Conservation (phyloP, 2,797 vertebrate genomes). For the Chaunax sp. region DNA sequence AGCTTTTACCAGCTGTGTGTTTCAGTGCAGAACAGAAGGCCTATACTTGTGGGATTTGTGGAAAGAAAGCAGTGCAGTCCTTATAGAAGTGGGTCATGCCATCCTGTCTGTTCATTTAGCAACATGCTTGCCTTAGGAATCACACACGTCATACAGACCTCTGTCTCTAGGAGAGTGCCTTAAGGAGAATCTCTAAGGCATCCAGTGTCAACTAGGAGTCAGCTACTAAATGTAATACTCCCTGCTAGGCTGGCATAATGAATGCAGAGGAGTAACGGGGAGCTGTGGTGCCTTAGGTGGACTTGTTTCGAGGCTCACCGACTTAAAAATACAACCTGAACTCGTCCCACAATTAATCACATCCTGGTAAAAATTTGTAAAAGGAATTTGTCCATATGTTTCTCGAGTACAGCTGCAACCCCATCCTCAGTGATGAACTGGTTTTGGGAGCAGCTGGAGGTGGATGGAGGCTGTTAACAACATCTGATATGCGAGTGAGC, state of each 20-base stretch:
- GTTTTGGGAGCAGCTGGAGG: constrained; percentile 22
- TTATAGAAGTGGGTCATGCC: constrained; percentile 74
- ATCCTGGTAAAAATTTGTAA: constrained; percentile 56
- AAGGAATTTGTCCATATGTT: constrained; percentile 49
- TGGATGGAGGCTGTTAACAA: constrained; percentile 21
- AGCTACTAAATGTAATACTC: constrained; percentile 69
- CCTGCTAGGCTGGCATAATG: constrained; percentile 71
- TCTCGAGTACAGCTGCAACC: constrained; percentile 40
- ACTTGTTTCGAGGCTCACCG: constrained; percentile 68
- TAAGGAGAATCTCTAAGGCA: constrained; percentile 72
- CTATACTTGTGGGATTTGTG: constrained; percentile 56
- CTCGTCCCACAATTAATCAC: constrained; percentile 73
- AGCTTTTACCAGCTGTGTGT: constrained; percentile 19
- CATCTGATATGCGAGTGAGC: constrained; percentile 26
- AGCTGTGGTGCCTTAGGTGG: constrained; percentile 59
- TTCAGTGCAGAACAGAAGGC: constrained; percentile 32
- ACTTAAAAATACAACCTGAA: constrained; percentile 72
- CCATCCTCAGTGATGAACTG: constrained; percentile 7
- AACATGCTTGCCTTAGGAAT: constrained; percentile 68
- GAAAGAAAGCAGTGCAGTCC: constrained; percentile 46
- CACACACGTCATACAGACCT: constrained; percentile 71
- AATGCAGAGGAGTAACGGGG: constrained; percentile 56
- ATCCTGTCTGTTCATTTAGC: constrained; percentile 70
- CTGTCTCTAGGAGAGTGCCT: constrained; percentile 66
- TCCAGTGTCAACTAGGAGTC: constrained; percentile 69